phyloP scores from a whole-genome alignment of 2,797 vertebrate species.

The Poeciliopsis presidionis region DNA sequence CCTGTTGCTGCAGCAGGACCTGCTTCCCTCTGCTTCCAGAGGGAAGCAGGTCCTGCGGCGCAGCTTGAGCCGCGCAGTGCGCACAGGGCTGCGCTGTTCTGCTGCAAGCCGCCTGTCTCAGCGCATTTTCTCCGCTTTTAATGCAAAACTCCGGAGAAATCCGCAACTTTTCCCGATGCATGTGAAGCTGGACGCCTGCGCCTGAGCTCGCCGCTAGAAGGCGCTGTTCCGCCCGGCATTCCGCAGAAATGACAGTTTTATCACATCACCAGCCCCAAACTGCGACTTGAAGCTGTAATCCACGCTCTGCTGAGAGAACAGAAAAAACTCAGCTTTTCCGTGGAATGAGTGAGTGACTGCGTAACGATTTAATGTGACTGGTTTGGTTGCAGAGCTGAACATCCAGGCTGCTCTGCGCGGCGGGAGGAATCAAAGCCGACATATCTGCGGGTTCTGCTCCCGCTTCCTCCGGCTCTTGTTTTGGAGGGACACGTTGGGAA shows the following conservation, averaged over 20 bases:
- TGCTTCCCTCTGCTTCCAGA: too few relatives aligned
- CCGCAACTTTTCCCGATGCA: not conserved
- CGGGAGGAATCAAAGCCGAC: not conserved
- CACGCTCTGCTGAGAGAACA: not conserved
- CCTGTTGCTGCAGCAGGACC: too few relatives aligned
- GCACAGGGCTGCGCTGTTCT: too few relatives aligned
- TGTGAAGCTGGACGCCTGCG: too few relatives aligned
- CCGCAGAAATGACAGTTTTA: constrained; percentile 19
- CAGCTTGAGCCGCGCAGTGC: too few relatives aligned
- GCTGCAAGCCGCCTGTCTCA: not conserved
- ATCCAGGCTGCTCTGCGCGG: too few relatives aligned
- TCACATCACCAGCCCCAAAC: constrained; percentile 5
- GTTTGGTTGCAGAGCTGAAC: not conserved
- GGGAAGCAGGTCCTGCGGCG: not conserved
- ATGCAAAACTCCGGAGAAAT: not conserved
- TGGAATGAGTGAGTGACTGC: constrained; percentile 24
- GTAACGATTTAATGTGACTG: constrained; percentile 38
- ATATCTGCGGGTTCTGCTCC: constrained; percentile 10
- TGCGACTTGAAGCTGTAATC: not conserved
- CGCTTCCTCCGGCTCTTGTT: constrained; percentile 37
- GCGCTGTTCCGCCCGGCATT: constrained; percentile 66
- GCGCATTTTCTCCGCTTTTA: not conserved
- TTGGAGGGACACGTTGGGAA: constrained; percentile 11
- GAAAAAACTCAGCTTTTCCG: constrained; percentile 15
- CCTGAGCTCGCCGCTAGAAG: constrained; percentile 73